Base-by-base conservation (phyloP, 2,797 vertebrate genomes). In the Macroramphosus scolopax region DNA sequence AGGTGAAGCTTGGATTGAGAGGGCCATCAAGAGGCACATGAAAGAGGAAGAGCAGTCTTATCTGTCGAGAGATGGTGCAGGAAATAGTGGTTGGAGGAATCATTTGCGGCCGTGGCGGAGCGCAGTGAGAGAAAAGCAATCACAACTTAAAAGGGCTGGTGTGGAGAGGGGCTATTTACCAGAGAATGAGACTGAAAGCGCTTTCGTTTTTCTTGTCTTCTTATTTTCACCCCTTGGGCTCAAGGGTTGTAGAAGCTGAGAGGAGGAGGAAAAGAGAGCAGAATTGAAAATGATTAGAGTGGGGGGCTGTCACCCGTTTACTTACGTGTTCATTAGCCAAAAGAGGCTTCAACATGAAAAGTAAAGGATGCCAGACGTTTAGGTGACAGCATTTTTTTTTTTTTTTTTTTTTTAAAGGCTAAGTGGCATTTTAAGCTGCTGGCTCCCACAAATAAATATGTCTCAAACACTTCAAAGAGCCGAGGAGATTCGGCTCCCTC, bases 101-200 rank as follows among this genome's bases (percentile, higher is more conserved):
- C 63, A 84, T 83, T 85, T 81, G 74, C 28, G 10, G 68, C 7
- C 18, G 66, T 22, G 29, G 61, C 11, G 16, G 61, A 73, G 69
- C 77, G 77, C 56, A 49, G 56, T 61, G 73, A 58, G 71, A 78
- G 76, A 80, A 87, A 87, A 84, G 84, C 84, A 86, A 87, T 89
- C 84, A 82, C 67, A 65, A 64, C 51, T 75, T 88, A 79, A 84
- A 86, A 82, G 77, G 70, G 70, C 68, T 47, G 10, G 70, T 67
- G 76, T 81, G 76, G 71, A 86, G 81, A 84, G 72, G 72, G 77
- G 76, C 81, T 88, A 84, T 88, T 89, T 87, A 84, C 80, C 57
- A 40, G 60, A 80, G 75, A 85, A 84, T 77, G 81, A 88, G 80
- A 79, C 69, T 60, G 72, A 84, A 81, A 86, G 64, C 47, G 28